These are phyloP conservation scores for Thaumatotibia leucotreta DNA, from an alignment of 1,140 invertebrate genomes.

Conservation along the genomic window DNA sequence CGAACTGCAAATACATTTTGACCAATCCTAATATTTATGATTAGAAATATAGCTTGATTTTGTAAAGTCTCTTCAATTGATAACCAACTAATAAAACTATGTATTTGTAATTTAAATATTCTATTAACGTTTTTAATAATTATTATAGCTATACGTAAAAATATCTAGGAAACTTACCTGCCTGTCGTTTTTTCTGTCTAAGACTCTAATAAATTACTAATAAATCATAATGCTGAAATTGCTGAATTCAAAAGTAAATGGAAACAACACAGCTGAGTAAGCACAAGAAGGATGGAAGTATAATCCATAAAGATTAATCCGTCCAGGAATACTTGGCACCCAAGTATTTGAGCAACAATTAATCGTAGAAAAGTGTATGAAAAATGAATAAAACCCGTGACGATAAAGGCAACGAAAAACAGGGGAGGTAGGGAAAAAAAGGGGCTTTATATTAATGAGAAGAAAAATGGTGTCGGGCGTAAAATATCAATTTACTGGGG, in stretches of 20 bases:
- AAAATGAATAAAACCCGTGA: constrained; percentile 2
- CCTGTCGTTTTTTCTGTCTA: too few relatives aligned
- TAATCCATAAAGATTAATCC: constrained; percentile 4
- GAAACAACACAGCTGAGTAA: neutral
- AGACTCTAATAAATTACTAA: neutral
- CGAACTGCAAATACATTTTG: too few relatives aligned
- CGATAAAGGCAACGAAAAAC: constrained; percentile 19
- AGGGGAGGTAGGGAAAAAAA: constrained; percentile 10
- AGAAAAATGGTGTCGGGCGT: constrained; percentile 34
- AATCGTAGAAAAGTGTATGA: constrained; percentile 22
- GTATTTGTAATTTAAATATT: too few relatives aligned
- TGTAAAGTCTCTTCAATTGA: too few relatives aligned
- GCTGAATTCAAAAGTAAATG: neutral
- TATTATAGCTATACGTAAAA: too few relatives aligned
- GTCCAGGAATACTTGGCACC: neutral
- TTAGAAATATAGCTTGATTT: too few relatives aligned
- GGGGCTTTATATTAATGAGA: constrained; percentile 33
- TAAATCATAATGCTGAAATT: neutral
- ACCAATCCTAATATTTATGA: too few relatives aligned
- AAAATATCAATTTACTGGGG: constrained; percentile 40
- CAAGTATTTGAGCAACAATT: constrained; percentile 9
- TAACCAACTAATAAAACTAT: too few relatives aligned
- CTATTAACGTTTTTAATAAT: too few relatives aligned
- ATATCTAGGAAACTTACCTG: too few relatives aligned
- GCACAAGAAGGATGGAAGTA: neutral